Conservation (phyloP, 2,888 invertebrate genomes). For the Ectemnius continuus region DNA sequence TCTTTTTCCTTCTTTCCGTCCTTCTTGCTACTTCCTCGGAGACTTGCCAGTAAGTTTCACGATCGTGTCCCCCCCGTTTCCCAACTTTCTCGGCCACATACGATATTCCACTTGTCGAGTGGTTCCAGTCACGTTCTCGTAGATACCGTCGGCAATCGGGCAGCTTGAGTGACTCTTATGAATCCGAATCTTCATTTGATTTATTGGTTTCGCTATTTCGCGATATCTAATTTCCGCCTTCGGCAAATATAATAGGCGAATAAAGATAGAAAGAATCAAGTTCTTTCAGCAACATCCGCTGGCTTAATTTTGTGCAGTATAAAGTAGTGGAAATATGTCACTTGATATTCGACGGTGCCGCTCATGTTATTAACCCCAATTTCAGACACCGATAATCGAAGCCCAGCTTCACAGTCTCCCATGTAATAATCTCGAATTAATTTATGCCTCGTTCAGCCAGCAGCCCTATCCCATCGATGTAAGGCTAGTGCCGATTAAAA, state of each 20-base stretch:
- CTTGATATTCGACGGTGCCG: constrained; percentile 37
- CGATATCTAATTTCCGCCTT: background rate
- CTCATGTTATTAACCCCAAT: constrained; percentile 41
- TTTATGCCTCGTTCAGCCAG: constrained; percentile 48
- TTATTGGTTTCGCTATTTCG: background rate
- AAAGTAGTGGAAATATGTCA: constrained; percentile 5
- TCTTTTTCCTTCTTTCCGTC: background rate
- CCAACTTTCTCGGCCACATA: too few species aligned
- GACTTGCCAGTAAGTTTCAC: background rate
- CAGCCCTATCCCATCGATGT: constrained; percentile 10
- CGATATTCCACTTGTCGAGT: too few species aligned
- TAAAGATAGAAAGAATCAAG: constrained; percentile 13
- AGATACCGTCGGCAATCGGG: too few species aligned
- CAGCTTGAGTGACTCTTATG: too few species aligned
- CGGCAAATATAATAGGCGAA: constrained; percentile 10
- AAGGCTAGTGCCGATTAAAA: constrained; percentile 44
- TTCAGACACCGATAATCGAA: constrained; percentile 37
- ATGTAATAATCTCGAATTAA: constrained; percentile 48
- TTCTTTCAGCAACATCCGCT: background rate
- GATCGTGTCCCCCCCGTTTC: background rate
- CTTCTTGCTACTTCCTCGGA: too few species aligned
- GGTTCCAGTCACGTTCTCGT: too few species aligned
- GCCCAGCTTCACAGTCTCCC: background rate
- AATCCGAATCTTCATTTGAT: background rate
- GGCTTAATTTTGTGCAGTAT: background rate